Conservation (phyloP, 2,797 vertebrate species). For the Margarornis squamiger region DNA sequence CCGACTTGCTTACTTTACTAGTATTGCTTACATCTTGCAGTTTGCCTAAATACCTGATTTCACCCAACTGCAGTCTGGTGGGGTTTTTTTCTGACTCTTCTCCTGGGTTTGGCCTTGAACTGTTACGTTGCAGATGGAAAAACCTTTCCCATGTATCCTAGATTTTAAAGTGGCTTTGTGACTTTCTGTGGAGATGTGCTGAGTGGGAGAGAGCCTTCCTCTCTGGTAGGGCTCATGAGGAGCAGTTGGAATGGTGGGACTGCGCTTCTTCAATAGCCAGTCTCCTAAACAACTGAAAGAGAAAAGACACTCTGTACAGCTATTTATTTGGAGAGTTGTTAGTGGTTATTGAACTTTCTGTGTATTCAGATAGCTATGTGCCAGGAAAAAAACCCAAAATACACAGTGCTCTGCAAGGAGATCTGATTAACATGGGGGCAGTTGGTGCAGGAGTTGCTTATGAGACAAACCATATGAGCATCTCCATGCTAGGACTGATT, state of each 20-base stretch:
- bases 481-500: rapidly evolving
- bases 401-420: neutral
- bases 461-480: neutral
- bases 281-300: neutral
- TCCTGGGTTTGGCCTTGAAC: neutral
- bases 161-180: neutral
- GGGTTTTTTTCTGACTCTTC: neutral
- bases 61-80: neutral
- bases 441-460: neutral
- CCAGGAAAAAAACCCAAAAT: neutral
- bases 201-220: neutral
- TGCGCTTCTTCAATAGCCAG: neutral
- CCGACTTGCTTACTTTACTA: neutral
- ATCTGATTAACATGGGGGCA: neutral
- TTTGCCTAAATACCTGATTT: neutral
- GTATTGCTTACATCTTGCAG: rapidly evolving
- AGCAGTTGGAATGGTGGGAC: neutral
- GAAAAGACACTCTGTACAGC: neutral
- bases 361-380: neutral
- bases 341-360: neutral
- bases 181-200: neutral
- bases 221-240: neutral
- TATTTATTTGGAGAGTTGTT: neutral
- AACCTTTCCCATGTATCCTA: neutral
- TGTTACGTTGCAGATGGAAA: neutral